Evolutionary conservation across 2,113 vertebrate species (phyloP), one percentile per base, ranked within the genome.

Genomic region (Odontophorus gujanensis): DNA sequence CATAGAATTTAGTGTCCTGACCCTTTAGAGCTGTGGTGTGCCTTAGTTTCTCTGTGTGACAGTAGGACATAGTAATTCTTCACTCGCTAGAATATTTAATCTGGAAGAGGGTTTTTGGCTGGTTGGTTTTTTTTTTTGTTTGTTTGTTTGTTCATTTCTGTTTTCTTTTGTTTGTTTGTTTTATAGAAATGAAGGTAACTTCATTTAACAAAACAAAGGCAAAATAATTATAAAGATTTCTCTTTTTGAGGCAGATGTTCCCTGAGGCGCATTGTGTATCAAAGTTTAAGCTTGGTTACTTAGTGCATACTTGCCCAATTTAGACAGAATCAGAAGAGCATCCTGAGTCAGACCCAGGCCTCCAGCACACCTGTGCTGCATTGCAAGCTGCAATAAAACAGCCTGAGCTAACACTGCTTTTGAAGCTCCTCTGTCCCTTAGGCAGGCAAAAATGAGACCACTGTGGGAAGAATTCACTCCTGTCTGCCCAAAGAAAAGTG

Each of bases 161-260:
- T 8, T 42, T 45, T 8, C 38, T 20, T 62, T 17, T 75, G 8
- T 59, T 18, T 25, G 14, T 25, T 81, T 79, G 86, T 68, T 81
- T 72, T 86, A 73, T 9, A 36, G 73, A 78, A 90, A 87, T 13
- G 38, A 82, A 69, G 68, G 55, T 57, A 40, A 7, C 32, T 92
- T 53, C 26, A 53, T 30, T 53, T 53, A 53, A 53, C 32, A 69
- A 79, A 47, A 55, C 13, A 81, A 51, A 47, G 65, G 51, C 17
- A 30, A 74, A 75, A 55, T 18, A 40, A 62, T 25, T 30, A 71
- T 7, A 74, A 81, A n/a, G 11, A 26, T 61, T 63, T 74, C 7
- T 74, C 11, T 71, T 92, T 75, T 25, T 50, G 61, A 65, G 81
- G 9, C 11, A 32, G 5, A 3, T 34, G 7, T 82, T 89, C 30